Evolutionary conservation across 2,113 vertebrate genomes (phyloP), one percentile per base, ranked within the genome.

Genomic region (Epinephelus fuscoguttatus): DNA sequence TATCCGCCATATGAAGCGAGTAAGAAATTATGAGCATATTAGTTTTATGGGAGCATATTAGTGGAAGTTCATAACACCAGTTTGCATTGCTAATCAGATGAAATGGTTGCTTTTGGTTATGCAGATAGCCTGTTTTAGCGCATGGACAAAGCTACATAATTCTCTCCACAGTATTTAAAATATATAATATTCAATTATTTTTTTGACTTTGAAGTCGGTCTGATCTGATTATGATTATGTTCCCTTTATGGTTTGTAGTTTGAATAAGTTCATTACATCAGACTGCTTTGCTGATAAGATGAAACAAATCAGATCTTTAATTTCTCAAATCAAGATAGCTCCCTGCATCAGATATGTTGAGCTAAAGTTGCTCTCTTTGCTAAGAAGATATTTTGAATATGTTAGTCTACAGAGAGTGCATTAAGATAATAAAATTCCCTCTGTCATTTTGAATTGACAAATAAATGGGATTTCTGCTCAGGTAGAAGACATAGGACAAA

Each of bases 211-310:
- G 62, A 81, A 84, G 50, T 64, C 0, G 7, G 3, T 71, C 68
- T 59, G 72, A 86, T 84, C 50, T 57, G 47, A 47, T 40, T 18
- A 74, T 62, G 57, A 81, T 79, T 78, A 25, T 66, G 25, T 68
- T 52, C 33, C 4, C 23, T 70, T 62, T 57, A 52, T 57, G 63
- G 57, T 74, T 73, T 78, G 47, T 61, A 55, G 61, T 71, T 69
- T 71, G 18, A 78, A 17, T 72, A 37, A 60, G 45, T 76, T 83
- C 42, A 63, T 76, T 71, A 67, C 49, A 70, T 83, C 13, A 71
- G 27, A 15, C 76, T 21, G 84, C 57, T 80, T 53, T 62, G 62
- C 70, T 78, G 88, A 86, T 83, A 84, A 87, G 81, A 82, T 80
- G n/a, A 77, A 84, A 67, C 64, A 40, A 80, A 84, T 70, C 55